Evolutionary conservation across 2,888 invertebrate genomes (phyloP).

Genomic region (Diabrotica balteata): DNA sequence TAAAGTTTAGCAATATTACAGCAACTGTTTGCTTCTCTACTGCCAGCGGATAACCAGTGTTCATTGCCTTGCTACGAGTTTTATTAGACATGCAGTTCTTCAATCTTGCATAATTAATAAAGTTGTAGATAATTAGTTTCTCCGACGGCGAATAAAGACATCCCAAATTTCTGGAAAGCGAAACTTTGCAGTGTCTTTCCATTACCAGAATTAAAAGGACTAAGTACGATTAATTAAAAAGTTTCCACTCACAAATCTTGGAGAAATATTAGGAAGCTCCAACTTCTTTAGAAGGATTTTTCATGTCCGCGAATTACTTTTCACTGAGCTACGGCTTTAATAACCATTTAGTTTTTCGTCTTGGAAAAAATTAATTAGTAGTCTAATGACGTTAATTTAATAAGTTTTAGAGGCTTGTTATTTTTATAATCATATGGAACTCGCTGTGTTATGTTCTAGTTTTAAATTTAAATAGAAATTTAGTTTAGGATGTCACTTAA

Average conservation of each 20-base stretch:
- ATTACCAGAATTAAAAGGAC: slow-evolving; percentile 34
- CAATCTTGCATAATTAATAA: slow-evolving; percentile 27
- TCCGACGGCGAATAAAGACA: slow-evolving; percentile 22
- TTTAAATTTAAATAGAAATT: too few relatives aligned
- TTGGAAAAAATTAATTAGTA: slow-evolving; percentile 10
- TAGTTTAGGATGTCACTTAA: too few relatives aligned
- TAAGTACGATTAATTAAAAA: slow-evolving; percentile 39
- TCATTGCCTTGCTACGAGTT: too few relatives aligned
- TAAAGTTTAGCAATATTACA: too few relatives aligned
- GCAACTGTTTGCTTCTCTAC: too few relatives aligned
- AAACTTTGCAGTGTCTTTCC: slow-evolving; percentile 35
- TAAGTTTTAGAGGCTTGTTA: slow-evolving; percentile 23
- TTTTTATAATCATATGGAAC: slow-evolving; percentile 6
- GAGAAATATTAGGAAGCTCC: slow-evolving; percentile 29
- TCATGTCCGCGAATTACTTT: slow-evolving; percentile 31
- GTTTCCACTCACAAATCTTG: slow-evolving; percentile 32
- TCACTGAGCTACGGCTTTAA: slow-evolving; percentile 23
- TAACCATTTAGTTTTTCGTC: slow-evolving; percentile 13
- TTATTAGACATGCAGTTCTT: slow-evolving; percentile 11
- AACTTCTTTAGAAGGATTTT: slow-evolving; percentile 27
- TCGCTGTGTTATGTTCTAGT: too few relatives aligned
- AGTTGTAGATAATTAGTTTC: slow-evolving; percentile 29
- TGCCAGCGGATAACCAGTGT: too few relatives aligned
- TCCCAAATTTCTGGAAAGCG: slow-evolving; percentile 19
- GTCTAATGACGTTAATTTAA: slow-evolving; percentile 1